Conservation (phyloP, 2,113 vertebrate species). For the Tyrannus savana region DNA sequence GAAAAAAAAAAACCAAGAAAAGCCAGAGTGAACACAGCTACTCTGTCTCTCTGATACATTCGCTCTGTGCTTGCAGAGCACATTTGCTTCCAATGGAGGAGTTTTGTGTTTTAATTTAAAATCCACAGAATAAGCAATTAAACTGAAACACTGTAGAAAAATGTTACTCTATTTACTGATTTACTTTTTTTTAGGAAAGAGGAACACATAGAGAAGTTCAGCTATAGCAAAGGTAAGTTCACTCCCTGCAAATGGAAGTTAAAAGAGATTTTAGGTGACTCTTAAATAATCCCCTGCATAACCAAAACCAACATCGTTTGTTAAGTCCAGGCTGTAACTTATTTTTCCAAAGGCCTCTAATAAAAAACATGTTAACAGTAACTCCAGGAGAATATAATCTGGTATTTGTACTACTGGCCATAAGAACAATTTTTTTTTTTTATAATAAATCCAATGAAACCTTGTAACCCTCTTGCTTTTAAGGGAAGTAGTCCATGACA, state of each 20-base stretch:
- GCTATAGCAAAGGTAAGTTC: neutral
- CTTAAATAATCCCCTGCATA: neutral
- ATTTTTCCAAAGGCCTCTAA: neutral
- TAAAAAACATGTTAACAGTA: neutral
- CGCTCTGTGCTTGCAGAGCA: neutral
- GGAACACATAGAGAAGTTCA: neutral
- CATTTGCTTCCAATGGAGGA: neutral
- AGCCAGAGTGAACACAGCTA: neutral
- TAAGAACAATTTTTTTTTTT: neutral
- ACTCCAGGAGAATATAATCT: neutral
- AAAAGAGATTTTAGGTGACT: neutral
- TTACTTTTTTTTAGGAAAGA: neutral
- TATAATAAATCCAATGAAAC: neutral
- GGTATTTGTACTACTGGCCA: neutral
- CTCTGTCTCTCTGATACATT: neutral
- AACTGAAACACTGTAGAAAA: neutral
- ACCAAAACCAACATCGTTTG: neutral
- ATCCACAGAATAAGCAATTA: neutral
- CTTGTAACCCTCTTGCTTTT: neutral
- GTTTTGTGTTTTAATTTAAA: neutral
- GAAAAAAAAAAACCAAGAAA: neutral
- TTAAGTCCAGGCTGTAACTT: neutral
- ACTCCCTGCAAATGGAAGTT: neutral
- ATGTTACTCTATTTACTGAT: neutral
- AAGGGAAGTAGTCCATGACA: neutral